Evolutionary conservation across 1,140 invertebrate species (phyloP).

Genomic region (Procambarus virginalis): DNA sequence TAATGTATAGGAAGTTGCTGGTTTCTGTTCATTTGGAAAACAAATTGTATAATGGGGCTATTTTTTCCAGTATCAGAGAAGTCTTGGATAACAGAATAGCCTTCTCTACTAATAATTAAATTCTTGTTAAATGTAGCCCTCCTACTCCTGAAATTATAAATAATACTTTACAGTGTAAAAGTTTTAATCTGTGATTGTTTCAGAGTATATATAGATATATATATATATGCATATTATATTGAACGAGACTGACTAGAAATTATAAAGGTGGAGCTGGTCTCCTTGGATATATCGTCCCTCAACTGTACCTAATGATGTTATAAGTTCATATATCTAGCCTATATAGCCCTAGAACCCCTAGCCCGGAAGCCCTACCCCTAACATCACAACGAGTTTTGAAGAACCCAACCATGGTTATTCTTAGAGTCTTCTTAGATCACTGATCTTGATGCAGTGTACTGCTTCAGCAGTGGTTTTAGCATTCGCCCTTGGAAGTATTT

Average conservation of each 20-base stretch:
- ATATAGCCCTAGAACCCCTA: conserved; percentile 14
- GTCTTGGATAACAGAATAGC: neutral
- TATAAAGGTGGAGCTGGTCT: conserved; percentile 59
- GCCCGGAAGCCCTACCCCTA: neutral
- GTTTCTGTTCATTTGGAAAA: neutral
- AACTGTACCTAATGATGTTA: conserved; percentile 33
- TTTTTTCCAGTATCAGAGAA: neutral
- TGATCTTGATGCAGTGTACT: neutral
- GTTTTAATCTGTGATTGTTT: conserved; percentile 34
- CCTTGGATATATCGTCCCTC: conserved; percentile 34
- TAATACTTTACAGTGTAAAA: neutral
- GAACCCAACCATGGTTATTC: conserved; percentile 16
- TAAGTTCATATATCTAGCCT: conserved; percentile 15
- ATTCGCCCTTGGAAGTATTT: conserved; percentile 1
- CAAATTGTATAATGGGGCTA: neutral
- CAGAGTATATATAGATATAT: conserved; percentile 28
- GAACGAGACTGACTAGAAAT: conserved; percentile 24
- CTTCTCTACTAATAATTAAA: neutral
- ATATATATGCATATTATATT: conserved; percentile 18
- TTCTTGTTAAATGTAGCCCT: conserved; percentile 7
- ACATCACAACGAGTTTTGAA: conserved; percentile 38
- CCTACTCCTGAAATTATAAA: neutral
- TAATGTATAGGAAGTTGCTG: conserved; percentile 2
- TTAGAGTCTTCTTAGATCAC: neutral
- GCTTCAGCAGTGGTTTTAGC: conserved; percentile 22